Conservation (phyloP, 2,797 vertebrate genomes). For the Discoglossus pictus region DNA sequence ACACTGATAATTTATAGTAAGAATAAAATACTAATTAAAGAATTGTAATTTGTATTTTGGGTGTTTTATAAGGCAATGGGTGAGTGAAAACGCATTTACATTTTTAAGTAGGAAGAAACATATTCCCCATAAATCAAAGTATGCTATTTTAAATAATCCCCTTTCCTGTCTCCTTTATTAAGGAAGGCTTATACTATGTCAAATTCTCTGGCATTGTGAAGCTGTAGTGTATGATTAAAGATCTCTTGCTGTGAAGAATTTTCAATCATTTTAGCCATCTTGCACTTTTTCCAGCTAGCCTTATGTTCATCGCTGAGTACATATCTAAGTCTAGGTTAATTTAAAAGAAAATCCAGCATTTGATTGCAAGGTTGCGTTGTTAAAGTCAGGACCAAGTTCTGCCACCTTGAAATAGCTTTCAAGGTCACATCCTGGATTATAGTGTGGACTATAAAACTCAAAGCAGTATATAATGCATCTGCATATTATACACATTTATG, state of each 20-base stretch:
- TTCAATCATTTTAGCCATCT: slow-evolving; percentile 21
- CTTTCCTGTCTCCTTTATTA: slow-evolving; percentile 5
- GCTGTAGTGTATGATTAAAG: slow-evolving; percentile 9
- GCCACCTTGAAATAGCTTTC: neutral
- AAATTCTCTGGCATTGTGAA: slow-evolving; percentile 8
- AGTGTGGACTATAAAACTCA: no score
- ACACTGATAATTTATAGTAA: no score
- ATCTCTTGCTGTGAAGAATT: neutral
- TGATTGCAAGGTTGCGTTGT: slow-evolving; percentile 7
- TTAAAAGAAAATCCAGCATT: slow-evolving; percentile 25
- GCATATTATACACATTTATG: no score
- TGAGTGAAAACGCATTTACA: no score
- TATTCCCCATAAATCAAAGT: neutral
- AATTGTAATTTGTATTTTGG: no score
- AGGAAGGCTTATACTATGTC: slow-evolving; percentile 4
- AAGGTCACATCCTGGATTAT: neutral
- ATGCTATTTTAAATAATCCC: neutral
- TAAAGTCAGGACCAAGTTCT: neutral
- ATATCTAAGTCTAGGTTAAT: slow-evolving; percentile 26
- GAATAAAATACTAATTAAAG: no score
- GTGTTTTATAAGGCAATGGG: no score
- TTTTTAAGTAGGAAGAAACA: neutral
- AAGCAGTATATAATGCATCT: no score
- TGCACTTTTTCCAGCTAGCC: neutral
- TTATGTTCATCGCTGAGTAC: slow-evolving; percentile 9